A percentile compares a stretch with the other conserved stretches of the same genome.
Evolutionary conservation across 2,113 vertebrate genomes (phyloP).

Genomic region (Peromyscus maniculatus): DNA sequence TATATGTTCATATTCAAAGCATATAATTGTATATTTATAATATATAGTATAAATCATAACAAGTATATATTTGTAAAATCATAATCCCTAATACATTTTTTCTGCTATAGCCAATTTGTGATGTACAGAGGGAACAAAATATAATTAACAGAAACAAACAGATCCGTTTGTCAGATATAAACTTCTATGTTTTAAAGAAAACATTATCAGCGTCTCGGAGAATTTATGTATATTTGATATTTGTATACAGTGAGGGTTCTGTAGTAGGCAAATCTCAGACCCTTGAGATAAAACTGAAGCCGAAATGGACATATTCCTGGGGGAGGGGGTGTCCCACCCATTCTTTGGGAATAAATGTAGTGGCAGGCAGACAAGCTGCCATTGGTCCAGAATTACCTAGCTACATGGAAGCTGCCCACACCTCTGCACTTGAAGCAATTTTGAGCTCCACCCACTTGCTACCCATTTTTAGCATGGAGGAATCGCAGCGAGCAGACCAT

Average conservation of each 20-base stretch:
- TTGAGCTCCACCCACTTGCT: slow-evolving; percentile 77
- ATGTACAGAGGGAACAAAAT: not conserved
- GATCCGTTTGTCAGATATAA: slow-evolving; percentile 1
- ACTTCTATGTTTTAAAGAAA: slow-evolving; percentile 39
- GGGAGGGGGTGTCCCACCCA: not conserved
- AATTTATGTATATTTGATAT: not conserved
- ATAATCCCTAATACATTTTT: slow-evolving; percentile 16
- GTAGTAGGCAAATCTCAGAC: not conserved
- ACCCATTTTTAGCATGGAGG: slow-evolving; percentile 71
- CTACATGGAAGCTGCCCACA: slow-evolving; percentile 72
- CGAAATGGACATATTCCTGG: slow-evolving; percentile 8
- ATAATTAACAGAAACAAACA: slow-evolving; percentile 21
- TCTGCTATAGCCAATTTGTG: not conserved
- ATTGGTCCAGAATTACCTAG: slow-evolving; percentile 81
- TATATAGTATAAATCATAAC: not conserved
- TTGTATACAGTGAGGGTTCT: not conserved
- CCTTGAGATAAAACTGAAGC: slow-evolving; percentile 27
- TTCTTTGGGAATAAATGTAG: slow-evolving; percentile 72
- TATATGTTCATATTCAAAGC: not conserved
- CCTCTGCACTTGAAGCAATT: slow-evolving; percentile 76
- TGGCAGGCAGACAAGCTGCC: slow-evolving; percentile 34
- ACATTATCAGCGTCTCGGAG: not conserved
- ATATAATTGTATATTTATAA: not conserved
- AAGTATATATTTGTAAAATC: not conserved
- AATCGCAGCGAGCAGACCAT: slow-evolving; percentile 53